Conservation (phyloP, 2,888 invertebrate genomes). For the Drosophila cracens region DNA sequence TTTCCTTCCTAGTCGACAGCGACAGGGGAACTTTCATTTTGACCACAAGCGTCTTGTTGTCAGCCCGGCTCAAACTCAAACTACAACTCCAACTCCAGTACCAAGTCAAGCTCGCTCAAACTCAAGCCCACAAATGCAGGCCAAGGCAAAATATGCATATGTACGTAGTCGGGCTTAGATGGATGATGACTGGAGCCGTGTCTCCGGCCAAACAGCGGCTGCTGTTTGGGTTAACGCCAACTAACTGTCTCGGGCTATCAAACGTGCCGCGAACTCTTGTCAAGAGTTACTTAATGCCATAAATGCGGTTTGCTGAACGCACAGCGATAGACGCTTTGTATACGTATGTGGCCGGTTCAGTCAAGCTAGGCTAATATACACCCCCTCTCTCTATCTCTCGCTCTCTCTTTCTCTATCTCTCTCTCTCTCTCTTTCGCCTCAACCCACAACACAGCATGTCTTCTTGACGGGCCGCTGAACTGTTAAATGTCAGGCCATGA, state of each 20-base stretch:
- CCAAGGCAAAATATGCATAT: constrained; percentile 71
- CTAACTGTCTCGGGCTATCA: constrained; percentile 59
- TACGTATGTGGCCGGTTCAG: constrained; percentile 26
- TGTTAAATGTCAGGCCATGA: constrained; percentile 63
- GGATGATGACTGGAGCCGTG: constrained; percentile 27
- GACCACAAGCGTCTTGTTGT: constrained; percentile 76
- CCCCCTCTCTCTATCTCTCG: constrained; percentile 1
- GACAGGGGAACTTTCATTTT: constrained; percentile 79
- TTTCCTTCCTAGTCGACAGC: constrained; percentile 81
- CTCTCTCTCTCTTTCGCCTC: not conserved
- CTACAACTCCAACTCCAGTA: constrained; percentile 18
- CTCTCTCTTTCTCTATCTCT: not conserved
- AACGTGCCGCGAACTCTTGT: constrained; percentile 68
- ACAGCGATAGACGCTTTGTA: constrained; percentile 28
- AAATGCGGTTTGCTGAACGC: constrained; percentile 58
- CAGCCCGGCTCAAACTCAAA: constrained; percentile 57
- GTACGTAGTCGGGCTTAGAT: constrained; percentile 30
- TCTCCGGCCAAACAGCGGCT: constrained; percentile 24
- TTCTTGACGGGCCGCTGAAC: constrained; percentile 65
- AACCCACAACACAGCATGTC: constrained; percentile 22
- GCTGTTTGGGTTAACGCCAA: constrained; percentile 63
- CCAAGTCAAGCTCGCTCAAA: constrained; percentile 20
- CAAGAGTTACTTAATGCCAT: constrained; percentile 67
- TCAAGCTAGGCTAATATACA: constrained; percentile 50
- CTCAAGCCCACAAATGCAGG: constrained; percentile 65